These are phyloP conservation scores for Polia nebulosa DNA, from an alignment of 2,888 invertebrate genomes.

Conservation along the genomic window DNA sequence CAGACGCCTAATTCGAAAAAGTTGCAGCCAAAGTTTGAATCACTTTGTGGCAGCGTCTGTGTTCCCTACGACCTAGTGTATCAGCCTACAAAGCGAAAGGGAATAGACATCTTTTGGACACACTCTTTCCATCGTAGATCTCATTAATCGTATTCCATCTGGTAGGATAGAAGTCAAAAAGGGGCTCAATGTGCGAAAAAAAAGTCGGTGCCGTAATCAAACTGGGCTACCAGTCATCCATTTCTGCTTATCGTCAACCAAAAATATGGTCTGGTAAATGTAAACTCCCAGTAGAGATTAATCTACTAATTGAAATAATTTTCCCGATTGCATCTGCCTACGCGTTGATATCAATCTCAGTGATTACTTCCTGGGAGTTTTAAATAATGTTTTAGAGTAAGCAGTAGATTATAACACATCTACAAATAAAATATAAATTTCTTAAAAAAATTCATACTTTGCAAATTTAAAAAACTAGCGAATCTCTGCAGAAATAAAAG, in stretches of 20 bases:
- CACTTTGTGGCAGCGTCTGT: too few species aligned
- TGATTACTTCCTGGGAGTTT: conserved; percentile 12
- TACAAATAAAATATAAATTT: not conserved
- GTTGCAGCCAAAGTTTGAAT: too few species aligned
- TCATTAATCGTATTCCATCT: too few species aligned
- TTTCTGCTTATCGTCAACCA: conserved; percentile 8
- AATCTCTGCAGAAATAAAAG: not conserved
- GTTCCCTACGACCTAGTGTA: not conserved
- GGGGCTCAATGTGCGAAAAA: not conserved
- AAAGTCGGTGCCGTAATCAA: not conserved
- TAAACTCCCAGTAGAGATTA: conserved; percentile 10
- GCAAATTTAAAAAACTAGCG: not conserved
- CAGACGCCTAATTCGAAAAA: too few species aligned
- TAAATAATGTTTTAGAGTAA: conserved; percentile 38
- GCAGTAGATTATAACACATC: too few species aligned
- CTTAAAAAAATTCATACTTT: not conserved
- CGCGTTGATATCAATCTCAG: conserved; percentile 22
- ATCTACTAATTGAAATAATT: conserved; percentile 33
- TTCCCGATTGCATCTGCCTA: conserved; percentile 19
- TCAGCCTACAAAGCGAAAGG: not conserved
- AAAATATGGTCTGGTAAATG: conserved; percentile 1
- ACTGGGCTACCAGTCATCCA: not conserved
- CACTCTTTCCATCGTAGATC: too few species aligned
- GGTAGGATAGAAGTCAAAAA: not conserved
- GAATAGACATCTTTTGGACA: too few species aligned